Evolutionary conservation across 2,113 vertebrate genomes (phyloP).

Genomic region (Chlamydotis undulata): DNA sequence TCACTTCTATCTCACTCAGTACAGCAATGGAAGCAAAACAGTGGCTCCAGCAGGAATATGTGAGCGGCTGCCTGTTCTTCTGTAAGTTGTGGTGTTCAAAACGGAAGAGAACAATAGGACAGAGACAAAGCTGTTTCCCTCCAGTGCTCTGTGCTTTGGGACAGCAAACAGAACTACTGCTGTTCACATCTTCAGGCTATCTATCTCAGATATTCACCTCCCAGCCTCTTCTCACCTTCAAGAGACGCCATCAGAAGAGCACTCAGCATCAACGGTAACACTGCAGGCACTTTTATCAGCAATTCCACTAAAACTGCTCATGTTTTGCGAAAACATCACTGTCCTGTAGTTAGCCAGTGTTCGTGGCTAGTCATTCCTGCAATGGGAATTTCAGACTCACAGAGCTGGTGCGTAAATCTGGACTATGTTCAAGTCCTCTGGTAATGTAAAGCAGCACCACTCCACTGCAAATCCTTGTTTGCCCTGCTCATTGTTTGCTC

Average conservation of each 20-base stretch:
- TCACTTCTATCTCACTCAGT: background rate
- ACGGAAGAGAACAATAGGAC: background rate
- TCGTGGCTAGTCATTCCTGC: background rate
- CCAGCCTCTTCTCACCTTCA: background rate
- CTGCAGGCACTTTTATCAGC: fast-evolving
- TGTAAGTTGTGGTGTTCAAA: background rate
- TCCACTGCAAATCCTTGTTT: background rate
- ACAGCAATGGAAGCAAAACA: background rate
- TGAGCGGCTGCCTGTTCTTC: background rate
- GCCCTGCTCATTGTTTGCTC: background rate
- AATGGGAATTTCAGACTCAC: background rate
- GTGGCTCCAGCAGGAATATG: background rate
- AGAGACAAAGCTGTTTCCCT: background rate
- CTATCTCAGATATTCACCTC: background rate
- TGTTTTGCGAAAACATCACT: background rate
- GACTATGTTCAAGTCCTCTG: background rate
- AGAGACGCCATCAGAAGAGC: background rate
- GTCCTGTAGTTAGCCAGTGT: background rate
- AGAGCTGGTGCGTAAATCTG: background rate
- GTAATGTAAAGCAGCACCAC: background rate
- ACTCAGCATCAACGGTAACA: background rate
- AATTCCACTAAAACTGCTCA: background rate
- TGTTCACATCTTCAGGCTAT: background rate
- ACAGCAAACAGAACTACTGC: background rate
- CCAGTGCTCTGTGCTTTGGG: background rate